These are phyloP conservation scores for Melanostoma mellinum DNA, from an alignment of 2,888 invertebrate species.

Conservation along the genomic window DNA sequence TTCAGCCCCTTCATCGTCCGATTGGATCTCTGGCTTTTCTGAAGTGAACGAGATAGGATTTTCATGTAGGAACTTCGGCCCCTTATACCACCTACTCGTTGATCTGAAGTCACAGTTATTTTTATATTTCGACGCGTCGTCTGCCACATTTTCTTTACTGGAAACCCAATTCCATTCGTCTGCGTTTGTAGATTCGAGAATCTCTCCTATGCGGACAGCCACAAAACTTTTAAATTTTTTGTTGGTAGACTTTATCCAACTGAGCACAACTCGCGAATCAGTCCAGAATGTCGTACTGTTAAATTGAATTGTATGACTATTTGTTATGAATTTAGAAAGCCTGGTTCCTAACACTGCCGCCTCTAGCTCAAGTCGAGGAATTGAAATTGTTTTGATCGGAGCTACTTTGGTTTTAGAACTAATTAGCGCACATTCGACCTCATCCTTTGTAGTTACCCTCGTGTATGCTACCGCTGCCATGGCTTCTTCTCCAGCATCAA, in stretches of 20 bases:
- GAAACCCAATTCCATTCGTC: slow-evolving; percentile 1
- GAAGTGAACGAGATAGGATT: no score
- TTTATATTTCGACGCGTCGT: slow-evolving; percentile 14
- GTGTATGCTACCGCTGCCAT: not conserved
- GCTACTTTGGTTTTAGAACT: slow-evolving; percentile 13
- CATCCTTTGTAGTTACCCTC: not conserved
- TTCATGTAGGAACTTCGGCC: not conserved
- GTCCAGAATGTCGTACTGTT: slow-evolving; percentile 1
- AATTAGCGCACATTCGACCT: slow-evolving; percentile 6
- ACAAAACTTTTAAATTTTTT: slow-evolving; percentile 25
- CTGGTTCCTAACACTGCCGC: slow-evolving; percentile 26
- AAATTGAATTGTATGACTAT: slow-evolving; percentile 5
- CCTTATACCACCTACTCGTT: not conserved
- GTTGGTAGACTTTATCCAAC: slow-evolving; percentile 9
- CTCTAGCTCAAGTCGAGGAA: slow-evolving; percentile 1
- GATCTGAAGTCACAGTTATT: not conserved
- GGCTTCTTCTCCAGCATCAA: slow-evolving; percentile 1
- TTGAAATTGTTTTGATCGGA: slow-evolving; percentile 11
- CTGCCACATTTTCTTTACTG: slow-evolving; percentile 10
- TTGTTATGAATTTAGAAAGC: slow-evolving; percentile 6
- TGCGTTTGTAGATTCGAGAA: slow-evolving; percentile 12
- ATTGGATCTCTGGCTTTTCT: no score
- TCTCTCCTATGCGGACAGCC: slow-evolving; percentile 16
- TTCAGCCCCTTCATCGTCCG: not conserved
- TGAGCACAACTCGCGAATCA: slow-evolving; percentile 22